Base-by-base conservation (phyloP, 1,140 invertebrate species). In the Lysiphlebus fabarum region DNA sequence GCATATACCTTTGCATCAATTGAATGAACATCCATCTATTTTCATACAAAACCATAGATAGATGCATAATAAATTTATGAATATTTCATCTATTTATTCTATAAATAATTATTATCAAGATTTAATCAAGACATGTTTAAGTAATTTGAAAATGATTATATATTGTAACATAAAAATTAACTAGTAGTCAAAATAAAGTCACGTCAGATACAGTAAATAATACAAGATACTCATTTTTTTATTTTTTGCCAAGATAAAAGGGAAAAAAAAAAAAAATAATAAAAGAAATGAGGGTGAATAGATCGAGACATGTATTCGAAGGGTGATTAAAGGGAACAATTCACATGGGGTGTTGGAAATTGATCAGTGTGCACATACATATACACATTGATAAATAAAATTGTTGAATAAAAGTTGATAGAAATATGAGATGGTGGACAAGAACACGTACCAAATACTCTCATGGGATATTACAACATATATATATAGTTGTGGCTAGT, bases 291-390 rank as follows among this genome's bases (percentile, higher is more conserved):
- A 10, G 34, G 14, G 26, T 50, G 41, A 62, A 58, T 38, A 38
- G 44, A 55, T 58, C 33, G 37, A 26, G 34, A 34, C 41, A 49
- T 51, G 37, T 58, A 37, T 42, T 38, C 34, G 51, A 58, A 54
- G 43, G 37, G 53, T 55, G 61, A 62, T 62, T 58, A 58, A 49
- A 62, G 38, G 61, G 9, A 42, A 41, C 56, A 62, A 62, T 62
- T 53, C 51, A 48, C 38, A 37, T 47, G 56, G 17, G 17, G 17
- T 26, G 17, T 26, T 26, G 17, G 17, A 26, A 26, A 26, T 26
- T 26, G 17, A 26, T 26, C 17, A 26, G 17, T 26, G 2, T 26
- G n/a, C n/a, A 26, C 17, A 26, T 1, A 26, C 17, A 33, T 38
- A 1, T 49, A 34, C 49, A 42, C 12, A 51, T 44, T 6, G 34